Percentiles rank a stretch among this genome's conserved stretches.
phyloP scores from a whole-genome alignment of 2,113 vertebrate species.

The Bubalus kerabau region DNA sequence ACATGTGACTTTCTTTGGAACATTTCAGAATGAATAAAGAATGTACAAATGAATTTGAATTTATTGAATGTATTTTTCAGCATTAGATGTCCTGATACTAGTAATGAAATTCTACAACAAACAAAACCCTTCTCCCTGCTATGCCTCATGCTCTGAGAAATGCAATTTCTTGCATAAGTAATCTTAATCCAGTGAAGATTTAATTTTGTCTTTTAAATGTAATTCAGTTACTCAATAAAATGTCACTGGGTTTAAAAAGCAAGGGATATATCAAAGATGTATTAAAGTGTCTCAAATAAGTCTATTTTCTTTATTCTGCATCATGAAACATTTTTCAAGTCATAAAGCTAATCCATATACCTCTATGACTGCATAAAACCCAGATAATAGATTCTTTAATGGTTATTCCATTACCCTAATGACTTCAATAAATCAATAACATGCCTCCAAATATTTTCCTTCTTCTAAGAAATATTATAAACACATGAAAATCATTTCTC shows the following conservation, averaged over 20 bases:
- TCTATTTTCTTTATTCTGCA: neutral
- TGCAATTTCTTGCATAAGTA: conserved; percentile 38
- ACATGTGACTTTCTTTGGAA: neutral
- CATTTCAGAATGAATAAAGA: conserved; percentile 10
- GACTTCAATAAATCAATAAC: neutral
- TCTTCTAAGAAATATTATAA: neutral
- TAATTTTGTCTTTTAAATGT: conserved; percentile 27
- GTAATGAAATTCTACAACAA: neutral
- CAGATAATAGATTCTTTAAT: neutral
- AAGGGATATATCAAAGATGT: neutral
- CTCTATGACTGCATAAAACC: neutral
- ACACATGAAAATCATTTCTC: neutral
- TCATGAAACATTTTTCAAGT: conserved; percentile 3
- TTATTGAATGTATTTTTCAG: conserved; percentile 10
- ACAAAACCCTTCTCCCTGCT: neutral
- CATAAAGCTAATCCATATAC: neutral
- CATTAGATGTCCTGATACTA: conserved; percentile 13
- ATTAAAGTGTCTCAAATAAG: neutral
- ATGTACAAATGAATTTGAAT: neutral
- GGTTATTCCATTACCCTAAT: neutral
- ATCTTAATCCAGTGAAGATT: conserved; percentile 25
- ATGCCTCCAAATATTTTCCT: neutral
- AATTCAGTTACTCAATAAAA: neutral
- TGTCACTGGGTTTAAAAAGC: neutral
- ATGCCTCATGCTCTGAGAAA: neutral